Evolutionary conservation across 2,113 vertebrate species (phyloP).

Genomic region (Muntiacus reevesi): DNA sequence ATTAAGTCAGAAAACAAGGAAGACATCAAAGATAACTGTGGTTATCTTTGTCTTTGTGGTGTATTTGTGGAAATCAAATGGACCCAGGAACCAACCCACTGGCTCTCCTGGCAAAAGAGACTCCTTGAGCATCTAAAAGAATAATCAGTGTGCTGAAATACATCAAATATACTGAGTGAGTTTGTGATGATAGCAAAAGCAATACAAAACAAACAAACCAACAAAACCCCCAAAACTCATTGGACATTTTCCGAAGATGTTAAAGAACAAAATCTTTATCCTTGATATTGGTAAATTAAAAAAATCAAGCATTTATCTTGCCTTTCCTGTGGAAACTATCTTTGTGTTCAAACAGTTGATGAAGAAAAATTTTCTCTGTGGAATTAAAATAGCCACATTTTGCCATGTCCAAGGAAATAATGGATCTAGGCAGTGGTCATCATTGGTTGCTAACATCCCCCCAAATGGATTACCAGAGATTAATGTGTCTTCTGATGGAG

Average conservation of each 20-base stretch:
- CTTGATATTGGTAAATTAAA: neutral
- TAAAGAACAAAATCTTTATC: neutral
- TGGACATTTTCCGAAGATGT: neutral
- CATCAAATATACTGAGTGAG: neutral
- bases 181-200: neutral
- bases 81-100: too few relatives aligned
- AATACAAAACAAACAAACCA: neutral
- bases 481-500: neutral
- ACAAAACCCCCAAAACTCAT: neutral
- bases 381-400: neutral
- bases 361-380: neutral
- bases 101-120: neutral
- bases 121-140: neutral
- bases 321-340: neutral
- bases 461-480: neutral
- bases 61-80: neutral
- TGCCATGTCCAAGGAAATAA: neutral
- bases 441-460: neutral
- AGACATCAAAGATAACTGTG: neutral
- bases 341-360: neutral
- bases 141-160: neutral
- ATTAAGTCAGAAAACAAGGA: neutral
- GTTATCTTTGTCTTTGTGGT: neutral
- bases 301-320: neutral
- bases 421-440: neutral